Base-by-base conservation (phyloP, 2,888 invertebrate genomes). In the Thumatha senex region DNA sequence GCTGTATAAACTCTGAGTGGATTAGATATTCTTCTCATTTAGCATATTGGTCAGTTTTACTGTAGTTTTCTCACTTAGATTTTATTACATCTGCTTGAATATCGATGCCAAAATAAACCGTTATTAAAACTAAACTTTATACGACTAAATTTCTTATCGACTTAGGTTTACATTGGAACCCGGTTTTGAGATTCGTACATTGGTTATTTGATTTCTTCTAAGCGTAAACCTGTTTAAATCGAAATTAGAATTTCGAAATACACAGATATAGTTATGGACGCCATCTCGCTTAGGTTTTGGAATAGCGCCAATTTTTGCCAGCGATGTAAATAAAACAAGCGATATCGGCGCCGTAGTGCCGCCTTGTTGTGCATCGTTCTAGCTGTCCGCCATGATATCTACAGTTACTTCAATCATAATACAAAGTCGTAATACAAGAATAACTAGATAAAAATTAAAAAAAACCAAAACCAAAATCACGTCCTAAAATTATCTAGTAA, bases 261-360 rank as follows among this genome's bases (percentile, higher is more conserved):
- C 59, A 54, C 60, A 68, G 73, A 76, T 78, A 76, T 74, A 69
- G 69, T 68, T 71, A 67, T 67, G 66, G 69, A 67, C 70, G 67
- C 71, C 65, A 62, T 72, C 69, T 64, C 70, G 74, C 67, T 67
- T 67, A 69, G 57, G 65, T 70, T 76, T 80, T 82, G 88, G 88
- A 80, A 46, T 61, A 46, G 56, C 77, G 89, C 89, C 89, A 89
- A 86, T 78, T 83, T 87, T 87, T 80, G 70, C 66, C 64, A 54
- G 75, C 54, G 76, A 76, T 86, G 85, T 84, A 84, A 86, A 88
- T 86, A 84, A 83, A 85, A 78, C 78, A 74, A 73, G 75, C 69
- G 67, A 71, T 77, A 78, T 80, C 75, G 84, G 80, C 81, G 80
- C 80, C 79, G 68, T 68, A 62, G 48, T 56, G 63, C 54, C 67